These are phyloP conservation scores for Leucophenga maculata DNA, from an alignment of 2,888 invertebrate genomes.

Conservation along the genomic window DNA sequence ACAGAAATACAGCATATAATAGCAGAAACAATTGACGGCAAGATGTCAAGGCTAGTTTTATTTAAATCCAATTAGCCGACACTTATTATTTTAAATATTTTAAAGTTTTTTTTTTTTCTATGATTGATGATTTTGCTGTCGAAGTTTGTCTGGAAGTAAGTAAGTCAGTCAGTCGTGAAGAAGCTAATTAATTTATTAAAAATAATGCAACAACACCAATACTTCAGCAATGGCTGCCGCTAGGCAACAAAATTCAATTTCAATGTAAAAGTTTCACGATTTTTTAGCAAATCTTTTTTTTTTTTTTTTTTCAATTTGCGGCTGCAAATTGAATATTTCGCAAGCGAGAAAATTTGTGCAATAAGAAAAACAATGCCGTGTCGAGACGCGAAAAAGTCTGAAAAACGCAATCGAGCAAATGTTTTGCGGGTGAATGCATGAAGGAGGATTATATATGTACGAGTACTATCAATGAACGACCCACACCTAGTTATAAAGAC, in stretches of 20 bases:
- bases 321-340: slow-evolving; percentile 24
- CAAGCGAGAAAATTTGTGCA: slow-evolving; percentile 48
- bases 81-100: slow-evolving; percentile 18
- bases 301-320: background rate
- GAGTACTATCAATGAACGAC: slow-evolving; percentile 8
- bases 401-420: slow-evolving; percentile 4
- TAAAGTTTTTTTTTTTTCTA: slow-evolving; percentile 10
- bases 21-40: background rate
- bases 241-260: slow-evolving; percentile 14
- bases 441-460: background rate
- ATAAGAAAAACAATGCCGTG: slow-evolving; percentile 28
- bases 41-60: slow-evolving; percentile 17
- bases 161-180: slow-evolving; percentile 26
- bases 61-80: slow-evolving; percentile 41
- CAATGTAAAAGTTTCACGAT: slow-evolving; percentile 17
- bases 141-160: background rate
- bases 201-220: slow-evolving; percentile 30
- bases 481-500: slow-evolving; percentile 16
- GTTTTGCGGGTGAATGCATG: background rate
- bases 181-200: slow-evolving; percentile 38
- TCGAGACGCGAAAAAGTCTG: background rate
- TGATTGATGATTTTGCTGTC: background rate
- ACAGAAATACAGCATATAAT: background rate
- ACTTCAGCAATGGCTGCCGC: no score
- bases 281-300: background rate